These are phyloP conservation scores for Calidris pygmaea DNA, from an alignment of 2,113 vertebrate species.

Conservation along the genomic window DNA sequence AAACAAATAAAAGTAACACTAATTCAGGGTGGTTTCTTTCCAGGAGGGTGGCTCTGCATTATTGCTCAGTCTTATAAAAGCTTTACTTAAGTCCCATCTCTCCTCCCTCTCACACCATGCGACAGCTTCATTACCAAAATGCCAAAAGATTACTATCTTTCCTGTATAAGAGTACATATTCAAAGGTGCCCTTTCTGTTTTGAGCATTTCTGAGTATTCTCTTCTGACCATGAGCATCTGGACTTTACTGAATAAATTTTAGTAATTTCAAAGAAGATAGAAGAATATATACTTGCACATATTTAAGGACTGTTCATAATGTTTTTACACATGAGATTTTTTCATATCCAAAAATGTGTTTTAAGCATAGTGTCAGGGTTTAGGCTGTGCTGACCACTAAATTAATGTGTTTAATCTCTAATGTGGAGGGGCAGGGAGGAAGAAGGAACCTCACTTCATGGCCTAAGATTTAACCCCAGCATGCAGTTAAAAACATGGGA, in stretches of 20 bases:
- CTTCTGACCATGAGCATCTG: not conserved
- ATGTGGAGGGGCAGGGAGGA: not conserved
- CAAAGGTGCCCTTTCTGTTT: not conserved
- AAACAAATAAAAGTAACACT: not conserved
- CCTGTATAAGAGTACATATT: not conserved
- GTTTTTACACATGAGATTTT: not conserved
- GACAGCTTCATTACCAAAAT: not conserved
- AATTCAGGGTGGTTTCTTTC: not conserved
- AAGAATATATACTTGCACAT: not conserved
- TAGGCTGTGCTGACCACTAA: not conserved
- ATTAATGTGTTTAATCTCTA: not conserved
- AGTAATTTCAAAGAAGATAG: not conserved
- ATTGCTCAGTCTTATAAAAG: not conserved
- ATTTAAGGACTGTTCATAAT: not conserved
- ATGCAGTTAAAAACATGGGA: not conserved
- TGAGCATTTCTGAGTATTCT: not conserved
- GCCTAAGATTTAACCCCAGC: not conserved
- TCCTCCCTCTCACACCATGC: not conserved
- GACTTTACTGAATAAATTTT: not conserved
- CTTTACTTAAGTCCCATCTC: not conserved
- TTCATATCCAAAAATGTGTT: not conserved
- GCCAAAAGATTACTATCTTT: not conserved
- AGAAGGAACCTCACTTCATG: not conserved
- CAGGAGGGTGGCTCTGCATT: not conserved
- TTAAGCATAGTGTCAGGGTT: not conserved